Conservation (phyloP, 2,113 vertebrate genomes). For the Dicaeum eximium region DNA sequence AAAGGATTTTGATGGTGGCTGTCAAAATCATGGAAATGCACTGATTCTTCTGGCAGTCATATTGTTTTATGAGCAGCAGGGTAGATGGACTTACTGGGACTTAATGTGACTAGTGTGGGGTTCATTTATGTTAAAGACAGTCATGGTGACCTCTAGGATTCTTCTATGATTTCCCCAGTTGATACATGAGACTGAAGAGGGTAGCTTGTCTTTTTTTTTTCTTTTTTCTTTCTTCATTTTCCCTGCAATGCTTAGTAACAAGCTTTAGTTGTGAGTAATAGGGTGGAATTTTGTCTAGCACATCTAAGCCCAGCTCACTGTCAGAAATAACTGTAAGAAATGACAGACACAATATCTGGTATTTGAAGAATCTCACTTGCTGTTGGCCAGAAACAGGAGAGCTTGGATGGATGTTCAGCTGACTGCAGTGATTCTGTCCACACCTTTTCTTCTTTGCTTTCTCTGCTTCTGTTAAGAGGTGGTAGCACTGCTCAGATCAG, state of each 20-base stretch:
- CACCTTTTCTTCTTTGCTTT: neutral
- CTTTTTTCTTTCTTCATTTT: neutral
- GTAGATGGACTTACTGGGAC: neutral
- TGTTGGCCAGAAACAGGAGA: neutral
- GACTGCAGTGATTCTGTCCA: neutral
- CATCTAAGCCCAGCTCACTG: neutral
- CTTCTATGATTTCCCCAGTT: neutral
- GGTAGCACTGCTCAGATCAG: neutral
- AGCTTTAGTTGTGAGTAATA: neutral
- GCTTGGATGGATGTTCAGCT: neutral
- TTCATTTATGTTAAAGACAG: neutral
- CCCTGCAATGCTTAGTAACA: neutral
- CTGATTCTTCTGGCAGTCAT: fast-evolving
- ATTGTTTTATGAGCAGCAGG: neutral
- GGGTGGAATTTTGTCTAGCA: neutral
- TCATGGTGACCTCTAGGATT: neutral
- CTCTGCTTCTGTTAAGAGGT: neutral
- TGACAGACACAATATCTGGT: neutral
- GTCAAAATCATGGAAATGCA: neutral
- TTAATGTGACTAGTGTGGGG: neutral
- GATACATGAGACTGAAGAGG: neutral
- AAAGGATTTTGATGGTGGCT: neutral
- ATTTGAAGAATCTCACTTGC: neutral
- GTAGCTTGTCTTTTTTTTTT: neutral
- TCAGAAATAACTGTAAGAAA: neutral